A percentile compares a stretch with the other conserved stretches of the same genome.
These are phyloP conservation scores for Corythornis vintsioides DNA, from an alignment of 2,113 vertebrate genomes.

Conservation along the genomic window DNA sequence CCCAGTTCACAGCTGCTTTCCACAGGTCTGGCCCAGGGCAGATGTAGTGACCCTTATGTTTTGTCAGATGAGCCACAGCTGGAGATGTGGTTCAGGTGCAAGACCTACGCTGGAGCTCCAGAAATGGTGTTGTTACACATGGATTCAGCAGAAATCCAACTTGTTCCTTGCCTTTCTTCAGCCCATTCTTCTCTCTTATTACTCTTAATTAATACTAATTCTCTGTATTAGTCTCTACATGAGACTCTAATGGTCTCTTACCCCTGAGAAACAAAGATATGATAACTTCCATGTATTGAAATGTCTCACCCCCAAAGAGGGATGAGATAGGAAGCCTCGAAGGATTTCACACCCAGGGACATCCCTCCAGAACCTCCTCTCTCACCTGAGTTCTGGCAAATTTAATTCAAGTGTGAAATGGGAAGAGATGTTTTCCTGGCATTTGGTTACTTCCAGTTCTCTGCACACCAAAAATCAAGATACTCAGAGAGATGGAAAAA, in stretches of 20 bases:
- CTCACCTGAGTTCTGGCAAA: background rate
- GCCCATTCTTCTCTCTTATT: background rate
- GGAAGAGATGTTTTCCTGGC: background rate
- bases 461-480: background rate
- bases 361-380: background rate
- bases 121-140: background rate
- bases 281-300: background rate
- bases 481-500: background rate
- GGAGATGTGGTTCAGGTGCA: background rate
- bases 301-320: background rate
- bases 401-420: background rate
- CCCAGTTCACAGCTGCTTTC: background rate
- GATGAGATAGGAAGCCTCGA: background rate
- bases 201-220: slow-evolving; percentile 17
- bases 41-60: background rate
- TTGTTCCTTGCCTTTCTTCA: background rate
- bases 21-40: background rate
- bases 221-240: background rate
- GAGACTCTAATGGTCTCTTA: background rate
- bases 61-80: background rate
- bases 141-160: background rate
- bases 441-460: background rate
- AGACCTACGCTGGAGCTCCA: background rate
- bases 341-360: background rate
- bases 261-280: background rate